Evolutionary conservation across 2,888 invertebrate genomes (phyloP), one percentile per base, ranked within the genome.

Genomic region (Nudaria mundana): DNA sequence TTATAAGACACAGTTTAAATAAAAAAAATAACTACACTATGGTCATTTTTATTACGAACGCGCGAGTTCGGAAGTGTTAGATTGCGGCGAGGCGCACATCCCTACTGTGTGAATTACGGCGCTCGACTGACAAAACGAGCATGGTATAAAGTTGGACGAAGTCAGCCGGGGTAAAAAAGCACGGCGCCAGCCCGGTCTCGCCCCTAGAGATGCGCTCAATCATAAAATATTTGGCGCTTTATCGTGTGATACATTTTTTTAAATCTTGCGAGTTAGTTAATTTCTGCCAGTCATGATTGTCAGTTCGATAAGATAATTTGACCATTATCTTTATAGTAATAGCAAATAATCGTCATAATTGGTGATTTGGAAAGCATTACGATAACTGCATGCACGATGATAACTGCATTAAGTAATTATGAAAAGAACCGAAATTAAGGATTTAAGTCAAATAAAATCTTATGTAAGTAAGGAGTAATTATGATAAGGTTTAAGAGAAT

Each of bases 131-230:
- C 63, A 63, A 57, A 60, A 69, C 63, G 60, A 60, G 56, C 65
- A 67, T 66, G 61, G 59, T 68, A 60, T 69, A 73, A 73, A 74
- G 69, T 77, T 78, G 76, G 76, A 68, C 67, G 55, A 66, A 71
- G 63, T 65, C 57, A 57, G 57, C 67, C 78, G 71, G 84, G 83
- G 84, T 82, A 84, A 87, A 86, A 86, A 86, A 84, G 81, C 73
- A 65, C 83, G 87, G 88, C 88, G 88, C 88, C 88, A 88, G 69
- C 67, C 71, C 68, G 63, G 84, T 81, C 85, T 82, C 79, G 87
- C 85, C 85, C 84, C 80, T 85, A 88, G 88, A 78, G 88, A 84
- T 84, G 87, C 71, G 69, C 75, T 65, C 43, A 41, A 44, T 50
- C 58, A 60, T 70, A 66, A n/a, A n/a, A n/a, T 67, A 60, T 61